Evolutionary conservation across 2,797 vertebrate genomes (phyloP), one percentile per base, ranked within the genome.

Genomic region (Hyperoplus immaculatus): DNA sequence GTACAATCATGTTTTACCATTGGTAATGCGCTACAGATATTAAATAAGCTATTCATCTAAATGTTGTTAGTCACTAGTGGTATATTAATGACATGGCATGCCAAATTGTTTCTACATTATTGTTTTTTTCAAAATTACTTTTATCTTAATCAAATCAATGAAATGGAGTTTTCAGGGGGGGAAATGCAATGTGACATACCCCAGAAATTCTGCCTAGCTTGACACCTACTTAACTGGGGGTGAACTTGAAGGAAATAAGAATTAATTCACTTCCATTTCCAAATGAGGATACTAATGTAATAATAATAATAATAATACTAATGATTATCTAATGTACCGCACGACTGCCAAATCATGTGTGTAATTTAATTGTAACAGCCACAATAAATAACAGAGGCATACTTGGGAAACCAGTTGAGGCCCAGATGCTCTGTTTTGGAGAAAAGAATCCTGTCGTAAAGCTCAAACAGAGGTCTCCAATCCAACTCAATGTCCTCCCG

Each of bases 321-420:
- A 71, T 38, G 10, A 16, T 77, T 41, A 43, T 56, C 59, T 54
- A 13, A 58, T 50, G 9, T 41, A 29, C n/a, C 1, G 47, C n/a
- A 47, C 42, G n/a, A 69, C n/a, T 45, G 57, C 8, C 18, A 63
- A 58, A 46, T 29, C 3, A 3, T 8, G 5, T 62, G 15, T 53
- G 3, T 9, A 67, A 64, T 29, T 39, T 15, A 43, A 21, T n/a
- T n/a, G n/a, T n/a, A 29, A 70, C 12, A 65, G 14, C 6, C n/a
- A 51, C 43, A 51, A 4, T 47, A 42, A 59, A 72, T 15, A 73
- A 77, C n/a, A 65, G 29, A 85, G 64, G 89, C 96, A 91, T 99
- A 99, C 98, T 98, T 99, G 75, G 98, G 98, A 94, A 99, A 99
- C 98, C 98, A 99, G 94, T 98, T 99, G 88, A 99, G 96, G 82